Percentiles rank a stretch among this genome's conserved stretches.
These are phyloP conservation scores for Premnoplex brunnescens DNA, from an alignment of 2,797 vertebrate genomes.

Conservation along the genomic window DNA sequence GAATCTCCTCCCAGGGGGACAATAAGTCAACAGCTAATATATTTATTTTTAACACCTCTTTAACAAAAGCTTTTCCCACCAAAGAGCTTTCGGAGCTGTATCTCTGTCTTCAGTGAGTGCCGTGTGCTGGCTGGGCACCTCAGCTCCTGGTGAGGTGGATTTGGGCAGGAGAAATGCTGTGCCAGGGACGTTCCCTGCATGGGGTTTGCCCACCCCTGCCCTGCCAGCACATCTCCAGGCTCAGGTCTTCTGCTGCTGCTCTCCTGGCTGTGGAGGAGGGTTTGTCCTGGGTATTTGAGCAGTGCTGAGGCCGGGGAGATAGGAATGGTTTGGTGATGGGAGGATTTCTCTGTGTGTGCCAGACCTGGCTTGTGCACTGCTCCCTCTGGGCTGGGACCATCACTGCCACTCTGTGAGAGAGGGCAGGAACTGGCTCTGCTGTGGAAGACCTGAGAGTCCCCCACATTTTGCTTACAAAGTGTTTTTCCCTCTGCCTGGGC, in stretches of 20 bases:
- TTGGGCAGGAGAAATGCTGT: background rate
- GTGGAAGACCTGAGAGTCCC: background rate
- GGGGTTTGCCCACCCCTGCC: background rate
- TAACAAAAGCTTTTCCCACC: background rate
- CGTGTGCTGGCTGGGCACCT: background rate
- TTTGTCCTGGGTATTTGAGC: fast-evolving
- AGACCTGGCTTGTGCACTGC: background rate
- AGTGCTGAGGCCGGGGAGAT: background rate
- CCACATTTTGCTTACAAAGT: fast-evolving
- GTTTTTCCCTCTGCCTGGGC: background rate
- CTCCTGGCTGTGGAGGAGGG: background rate
- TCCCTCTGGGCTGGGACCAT: fast-evolving
- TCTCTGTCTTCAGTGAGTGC: background rate
- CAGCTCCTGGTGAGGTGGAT: fast-evolving
- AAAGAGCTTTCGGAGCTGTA: background rate
- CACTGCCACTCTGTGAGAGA: background rate
- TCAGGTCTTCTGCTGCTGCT: background rate
- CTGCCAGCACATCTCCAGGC: fast-evolving
- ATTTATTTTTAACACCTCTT: background rate
- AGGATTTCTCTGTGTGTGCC: background rate
- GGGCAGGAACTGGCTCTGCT: fast-evolving
- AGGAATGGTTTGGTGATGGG: background rate
- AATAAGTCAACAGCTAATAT: background rate
- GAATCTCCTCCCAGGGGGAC: background rate
- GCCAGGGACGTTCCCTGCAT: fast-evolving